Evolutionary conservation across 1,140 invertebrate species (phyloP), one percentile per base, ranked within the genome.

Genomic region (Nixonia krombeini): DNA sequence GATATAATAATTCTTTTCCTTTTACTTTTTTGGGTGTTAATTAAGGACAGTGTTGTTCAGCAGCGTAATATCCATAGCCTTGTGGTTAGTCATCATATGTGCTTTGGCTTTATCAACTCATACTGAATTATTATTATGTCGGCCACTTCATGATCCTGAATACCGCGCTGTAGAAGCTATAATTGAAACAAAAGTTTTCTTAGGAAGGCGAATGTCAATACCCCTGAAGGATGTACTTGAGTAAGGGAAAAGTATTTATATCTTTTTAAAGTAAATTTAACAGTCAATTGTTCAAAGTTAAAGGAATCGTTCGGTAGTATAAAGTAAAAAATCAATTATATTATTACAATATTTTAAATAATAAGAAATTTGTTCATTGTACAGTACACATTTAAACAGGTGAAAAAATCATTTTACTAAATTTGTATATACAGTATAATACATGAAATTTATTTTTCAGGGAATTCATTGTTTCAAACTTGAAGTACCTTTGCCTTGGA

Each of bases 101-200:
- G 53, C 70, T 28, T 64, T 85, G 13, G 70, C 74, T 1, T 35
- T 85, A 7, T 75, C 83, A 1, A 78, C 71, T 5, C 79, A 85
- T 23, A 75, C 74, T 0, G 83, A 85, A 44, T 70, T 85, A 65
- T 50, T 84, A 9, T 47, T 84, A 0, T 85, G 83, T 21, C 75
- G 83, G 21, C 76, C 81, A 3, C 72, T 85, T 18, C 68, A 80
- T 15, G 83, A 84, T 72, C 80, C 80, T 0, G 70, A 84, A 55
- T 85, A 73, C 63, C 73, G 67, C 5, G 65, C 75, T 4, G 47
- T 85, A 3, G 81, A 83, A 55, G 67, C 79, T 0, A 53, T 85
- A 3, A 51, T 85, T 2, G 81, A 84, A 58, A 80, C 76, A 2
- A 75, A 65, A 68, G 33, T 51, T 3, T 82, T 85, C 37, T 49